Evolutionary conservation across 2,888 invertebrate species (phyloP).

Genomic region (Pyrrhosoma nymphula): DNA sequence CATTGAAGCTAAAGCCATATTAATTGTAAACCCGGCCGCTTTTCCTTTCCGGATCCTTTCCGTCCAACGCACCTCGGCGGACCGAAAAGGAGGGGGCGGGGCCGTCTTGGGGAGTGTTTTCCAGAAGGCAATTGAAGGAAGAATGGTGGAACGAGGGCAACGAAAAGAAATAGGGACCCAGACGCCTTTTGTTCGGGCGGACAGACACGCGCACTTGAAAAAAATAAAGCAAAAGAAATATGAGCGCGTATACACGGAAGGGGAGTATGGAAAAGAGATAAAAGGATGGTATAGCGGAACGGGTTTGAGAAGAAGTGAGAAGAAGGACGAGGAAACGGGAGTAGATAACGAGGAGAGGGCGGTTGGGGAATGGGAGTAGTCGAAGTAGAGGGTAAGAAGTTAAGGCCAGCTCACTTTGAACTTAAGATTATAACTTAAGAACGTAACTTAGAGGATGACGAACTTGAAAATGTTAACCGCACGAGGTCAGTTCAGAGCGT

Average conservation of each 20-base stretch:
- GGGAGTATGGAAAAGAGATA: background rate
- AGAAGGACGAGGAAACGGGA: too few relatives aligned
- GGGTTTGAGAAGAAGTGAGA: background rate
- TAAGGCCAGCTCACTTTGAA: too few relatives aligned
- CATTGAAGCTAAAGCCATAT: too few relatives aligned
- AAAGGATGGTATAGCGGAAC: background rate
- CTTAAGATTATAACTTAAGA: too few relatives aligned
- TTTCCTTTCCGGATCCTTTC: too few relatives aligned
- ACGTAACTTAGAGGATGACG: too few relatives aligned
- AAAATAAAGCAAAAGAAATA: background rate
- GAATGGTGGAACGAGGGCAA: background rate
- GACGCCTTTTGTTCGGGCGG: background rate
- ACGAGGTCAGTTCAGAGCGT: too few relatives aligned
- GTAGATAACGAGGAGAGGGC: too few relatives aligned
- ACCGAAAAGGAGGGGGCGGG: background rate
- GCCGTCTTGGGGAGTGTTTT: background rate
- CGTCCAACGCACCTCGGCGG: background rate
- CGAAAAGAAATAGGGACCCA: background rate
- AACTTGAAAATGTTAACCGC: too few relatives aligned
- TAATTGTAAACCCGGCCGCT: too few relatives aligned
- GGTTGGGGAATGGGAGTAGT: too few relatives aligned
- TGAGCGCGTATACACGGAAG: background rate
- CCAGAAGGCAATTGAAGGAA: background rate
- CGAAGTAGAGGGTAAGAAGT: too few relatives aligned
- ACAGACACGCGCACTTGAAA: background rate